phyloP scores from a whole-genome alignment of 1,140 invertebrate genomes.

The Sycobia sp. region DNA sequence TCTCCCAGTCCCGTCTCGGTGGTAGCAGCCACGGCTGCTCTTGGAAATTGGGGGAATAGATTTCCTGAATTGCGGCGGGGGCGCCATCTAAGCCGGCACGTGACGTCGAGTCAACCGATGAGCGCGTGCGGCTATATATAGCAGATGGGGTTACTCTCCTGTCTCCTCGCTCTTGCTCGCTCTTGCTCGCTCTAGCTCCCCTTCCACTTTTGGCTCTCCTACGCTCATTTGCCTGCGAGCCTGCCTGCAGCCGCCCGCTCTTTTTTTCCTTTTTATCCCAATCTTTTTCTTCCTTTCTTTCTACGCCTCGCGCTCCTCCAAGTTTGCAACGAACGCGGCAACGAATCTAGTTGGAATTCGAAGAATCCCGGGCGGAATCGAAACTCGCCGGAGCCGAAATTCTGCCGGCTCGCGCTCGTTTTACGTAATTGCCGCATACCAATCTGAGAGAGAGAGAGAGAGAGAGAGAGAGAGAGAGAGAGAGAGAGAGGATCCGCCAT shows the following conservation, averaged over 20 bases:
- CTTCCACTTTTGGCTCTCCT: not conserved
- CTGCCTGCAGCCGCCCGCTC: not conserved
- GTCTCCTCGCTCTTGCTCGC: not conserved
- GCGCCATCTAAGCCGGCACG: too few species aligned
- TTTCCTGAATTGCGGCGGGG: too few species aligned
- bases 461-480: slow-evolving; percentile 18
- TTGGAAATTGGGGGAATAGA: too few species aligned
- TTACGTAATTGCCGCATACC: slow-evolving; percentile 20
- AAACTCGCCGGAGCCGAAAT: not conserved
- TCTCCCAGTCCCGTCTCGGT: too few species aligned
- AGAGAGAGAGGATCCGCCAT: slow-evolving; percentile 9
- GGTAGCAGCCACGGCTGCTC: too few species aligned
- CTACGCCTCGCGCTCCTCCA: too few species aligned
- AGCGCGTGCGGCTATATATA: too few species aligned
- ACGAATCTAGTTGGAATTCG: slow-evolving; percentile 6
- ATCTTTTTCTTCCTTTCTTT: too few species aligned
- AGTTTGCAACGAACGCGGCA: not conserved
- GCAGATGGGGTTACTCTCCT: too few species aligned
- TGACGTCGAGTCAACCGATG: too few species aligned
- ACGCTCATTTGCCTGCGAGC: slow-evolving; percentile 2
- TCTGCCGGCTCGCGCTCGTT: not conserved
- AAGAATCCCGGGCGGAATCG: slow-evolving; percentile 19
- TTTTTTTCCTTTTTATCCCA: not conserved
- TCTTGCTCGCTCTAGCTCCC: not conserved
- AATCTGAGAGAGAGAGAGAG: too few species aligned